Evolutionary conservation across 2,797 vertebrate species (phyloP).

Genomic region (Martes flavigula): DNA sequence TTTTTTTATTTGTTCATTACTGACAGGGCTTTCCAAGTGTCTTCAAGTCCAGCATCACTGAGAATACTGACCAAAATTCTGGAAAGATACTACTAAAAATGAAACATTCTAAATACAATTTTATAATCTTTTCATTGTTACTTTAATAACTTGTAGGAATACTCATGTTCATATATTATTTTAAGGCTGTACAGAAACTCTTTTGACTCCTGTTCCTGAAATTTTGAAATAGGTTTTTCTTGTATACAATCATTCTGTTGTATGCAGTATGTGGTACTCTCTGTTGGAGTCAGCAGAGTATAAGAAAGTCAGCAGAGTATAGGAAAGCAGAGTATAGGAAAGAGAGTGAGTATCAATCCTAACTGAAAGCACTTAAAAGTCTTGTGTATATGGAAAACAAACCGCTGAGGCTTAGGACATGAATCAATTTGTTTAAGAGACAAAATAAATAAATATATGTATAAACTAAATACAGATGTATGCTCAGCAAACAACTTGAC

Average conservation of each 20-base stretch:
- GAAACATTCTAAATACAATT: neutral
- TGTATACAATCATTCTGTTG: neutral
- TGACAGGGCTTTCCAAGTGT: neutral
- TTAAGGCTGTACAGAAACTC: neutral
- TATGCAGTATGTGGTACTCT: neutral
- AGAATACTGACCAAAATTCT: neutral
- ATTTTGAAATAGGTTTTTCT: neutral
- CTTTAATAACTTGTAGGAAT: neutral
- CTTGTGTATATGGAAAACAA: neutral
- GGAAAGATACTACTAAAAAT: neutral
- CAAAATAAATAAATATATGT: neutral
- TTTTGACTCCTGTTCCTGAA: neutral
- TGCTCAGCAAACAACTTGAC: neutral
- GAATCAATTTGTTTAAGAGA: constrained; percentile 30
- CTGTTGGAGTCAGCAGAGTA: neutral
- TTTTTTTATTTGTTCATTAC: neutral
- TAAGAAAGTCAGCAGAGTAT: too few species aligned
- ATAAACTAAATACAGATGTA: neutral
- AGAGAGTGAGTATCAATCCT: neutral
- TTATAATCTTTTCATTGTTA: neutral
- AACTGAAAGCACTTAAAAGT: neutral
- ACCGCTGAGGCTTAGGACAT: neutral
- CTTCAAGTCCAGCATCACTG: neutral
- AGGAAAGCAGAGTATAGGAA: neutral
- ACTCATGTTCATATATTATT: neutral